Base-by-base conservation (phyloP, 2,113 vertebrate species). In the Tretioscincus oriximinensis region DNA sequence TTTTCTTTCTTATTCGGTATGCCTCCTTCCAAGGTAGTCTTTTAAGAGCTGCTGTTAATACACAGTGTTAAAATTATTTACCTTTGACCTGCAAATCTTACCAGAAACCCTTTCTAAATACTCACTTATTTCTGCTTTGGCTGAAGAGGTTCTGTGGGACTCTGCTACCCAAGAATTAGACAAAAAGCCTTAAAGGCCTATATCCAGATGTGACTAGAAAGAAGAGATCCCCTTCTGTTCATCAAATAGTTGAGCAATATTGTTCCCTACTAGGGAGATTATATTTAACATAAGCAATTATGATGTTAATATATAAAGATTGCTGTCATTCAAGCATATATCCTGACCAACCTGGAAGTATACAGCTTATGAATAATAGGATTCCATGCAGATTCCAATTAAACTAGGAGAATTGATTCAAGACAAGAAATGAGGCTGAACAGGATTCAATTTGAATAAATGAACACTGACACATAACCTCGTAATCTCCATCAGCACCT, bases 391-490 rank as follows among this genome's bases (percentile, higher is more conserved):
- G 18, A 26, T 63, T 82, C 76, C 73, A 28, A 65, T 28, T 12
- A 28, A 81, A n/a, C 61, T 76, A 77, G 1, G 26, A 3, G 2
- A 7, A 0, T 6, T 20, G 8, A 1, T 5, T 2, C 24, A n/a
- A 3, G 14, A 67, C 1, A 74, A 26, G 11, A 84, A 69, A 45
- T 26, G 1, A 16, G 5, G 11, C 41, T 5, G 4, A 49, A 21
- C 5, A 47, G 11, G n/a, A 83, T 2, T 6, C 41, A 28, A 0
- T 51, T 9, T 51, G 0, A 0, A 67, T 31, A 26, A 63, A n/a
- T 3, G 14, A 22, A 18, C 24, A 9, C 49, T 67, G 28, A 18
- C 10, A 14, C 9, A 7, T 66, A 45, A 49, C 61, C 1, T 6
- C 11, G 9, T 76, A 74, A 4, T 28, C 22, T 41, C n/a, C 49